Percentiles rank a stretch among this genome's conserved stretches.
Conservation (phyloP, 2,113 vertebrate species). For the Myrmophylax atrothorax region DNA sequence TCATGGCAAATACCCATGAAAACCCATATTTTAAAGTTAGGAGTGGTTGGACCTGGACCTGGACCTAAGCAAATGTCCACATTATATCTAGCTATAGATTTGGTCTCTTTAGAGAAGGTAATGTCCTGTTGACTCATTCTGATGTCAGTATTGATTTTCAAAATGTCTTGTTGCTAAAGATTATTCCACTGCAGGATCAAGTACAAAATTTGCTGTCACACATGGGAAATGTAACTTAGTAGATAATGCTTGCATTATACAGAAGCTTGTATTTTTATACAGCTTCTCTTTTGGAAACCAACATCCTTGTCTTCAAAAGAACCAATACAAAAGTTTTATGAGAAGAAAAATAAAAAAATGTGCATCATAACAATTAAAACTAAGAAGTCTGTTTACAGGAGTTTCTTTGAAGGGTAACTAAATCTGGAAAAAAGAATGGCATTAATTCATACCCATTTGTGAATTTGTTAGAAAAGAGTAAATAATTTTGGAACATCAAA, state of each 20-base stretch:
- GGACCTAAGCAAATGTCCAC: background rate
- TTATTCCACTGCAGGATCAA: background rate
- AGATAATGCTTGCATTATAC: background rate
- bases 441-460: slow-evolving; percentile 25
- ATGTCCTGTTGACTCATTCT: background rate
- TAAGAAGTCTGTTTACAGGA: background rate
- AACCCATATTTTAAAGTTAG: background rate
- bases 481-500: slow-evolving; percentile 40
- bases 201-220: background rate
- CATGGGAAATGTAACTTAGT: background rate
- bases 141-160: background rate
- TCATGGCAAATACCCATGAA: background rate
- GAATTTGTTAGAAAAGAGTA: slow-evolving; percentile 42
- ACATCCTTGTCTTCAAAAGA: background rate
- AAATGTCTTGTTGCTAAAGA: background rate
- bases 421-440: background rate
- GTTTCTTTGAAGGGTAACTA: slow-evolving; percentile 21
- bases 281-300: background rate
- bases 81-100: background rate
- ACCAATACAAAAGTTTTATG: background rate
- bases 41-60: background rate
- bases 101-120: background rate
- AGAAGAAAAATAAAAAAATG: background rate
- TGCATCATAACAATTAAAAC: background rate
- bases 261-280: background rate